Evolutionary conservation across 2,113 vertebrate species (phyloP).

Genomic region (Origma solitaria): DNA sequence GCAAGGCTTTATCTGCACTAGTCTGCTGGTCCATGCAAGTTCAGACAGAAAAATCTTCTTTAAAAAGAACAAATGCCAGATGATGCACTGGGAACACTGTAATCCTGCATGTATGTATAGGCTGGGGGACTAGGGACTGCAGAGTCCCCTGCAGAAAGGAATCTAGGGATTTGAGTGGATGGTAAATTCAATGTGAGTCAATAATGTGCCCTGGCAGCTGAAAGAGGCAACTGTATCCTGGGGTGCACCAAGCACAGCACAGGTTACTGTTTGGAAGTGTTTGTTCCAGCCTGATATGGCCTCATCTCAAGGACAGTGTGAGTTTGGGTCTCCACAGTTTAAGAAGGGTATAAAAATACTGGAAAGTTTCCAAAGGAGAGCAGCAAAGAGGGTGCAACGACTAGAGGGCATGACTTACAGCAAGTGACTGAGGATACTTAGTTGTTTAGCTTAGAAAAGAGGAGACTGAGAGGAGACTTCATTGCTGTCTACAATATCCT

Average conservation of each 20-base stretch:
- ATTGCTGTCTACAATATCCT: not conserved
- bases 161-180: not conserved
- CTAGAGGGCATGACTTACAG: not conserved
- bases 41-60: not conserved
- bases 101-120: accelerated
- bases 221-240: not conserved
- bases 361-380: not conserved
- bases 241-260: not conserved
- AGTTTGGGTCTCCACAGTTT: not conserved
- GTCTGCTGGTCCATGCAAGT: not conserved
- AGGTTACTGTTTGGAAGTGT: not conserved
- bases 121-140: not conserved
- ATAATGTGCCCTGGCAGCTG: not conserved
- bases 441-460: not conserved
- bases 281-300: not conserved
- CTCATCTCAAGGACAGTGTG: not conserved
- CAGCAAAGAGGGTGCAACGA: not conserved
- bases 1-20: not conserved
- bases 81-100: not conserved
- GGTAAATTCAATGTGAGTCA: not conserved
- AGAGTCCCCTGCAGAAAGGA: not conserved
- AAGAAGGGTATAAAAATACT: not conserved
- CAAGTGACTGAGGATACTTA: not conserved
- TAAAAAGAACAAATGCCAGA: not conserved
- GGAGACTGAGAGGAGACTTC: not conserved